Evolutionary conservation across 1,140 invertebrate species (phyloP), one percentile per base, ranked within the genome.

Genomic region (Papilio polyxenes): DNA sequence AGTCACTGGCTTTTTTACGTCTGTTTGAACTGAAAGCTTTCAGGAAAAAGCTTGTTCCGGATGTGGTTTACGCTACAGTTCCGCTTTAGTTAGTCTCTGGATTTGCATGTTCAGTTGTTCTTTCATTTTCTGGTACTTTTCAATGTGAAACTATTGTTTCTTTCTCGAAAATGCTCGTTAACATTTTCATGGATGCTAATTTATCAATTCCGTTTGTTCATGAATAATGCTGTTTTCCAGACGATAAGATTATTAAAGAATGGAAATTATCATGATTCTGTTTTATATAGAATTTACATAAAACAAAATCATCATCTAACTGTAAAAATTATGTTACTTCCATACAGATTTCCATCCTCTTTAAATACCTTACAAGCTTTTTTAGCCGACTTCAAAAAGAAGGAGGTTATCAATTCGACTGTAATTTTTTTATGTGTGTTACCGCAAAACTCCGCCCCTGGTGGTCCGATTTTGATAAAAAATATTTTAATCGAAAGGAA

Each of bases 71-170:
- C 75, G 75, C 75, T 77, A 77, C 44, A 56, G 49, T 77, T 77
- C 75, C 75, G 75, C 75, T 77, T 53, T 53, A 77, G 74, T 40
- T 44, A 75, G 75, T 77, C 44, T 77, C 23, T 77, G 49, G 44
- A 77, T 77, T 77, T 77, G 48, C 75, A 77, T 77, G 75, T 77
- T 77, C 75, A 77, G 75, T 77, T 77, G 49, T 49, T 77, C 48
- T 77, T 77, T 37, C 75, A 77, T 77, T 77, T 53, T 49, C 20
- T 53, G 48, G 74, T 75, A 49, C 74, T 48, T 75, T 75, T 75
- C 40, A 75, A n/a, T 48, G 74, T 17, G 48, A 23, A 75, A 23
- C 74, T 17, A 75, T 72, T 72, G 65, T 72, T 37, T 15, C 31
- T 72, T 40, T 72, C 31, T 40, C 65, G 31, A 40, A 37, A 72